phyloP scores from a whole-genome alignment of 53 echinoderm and acorn worm species.

The Echinometra lucunter region DNA sequence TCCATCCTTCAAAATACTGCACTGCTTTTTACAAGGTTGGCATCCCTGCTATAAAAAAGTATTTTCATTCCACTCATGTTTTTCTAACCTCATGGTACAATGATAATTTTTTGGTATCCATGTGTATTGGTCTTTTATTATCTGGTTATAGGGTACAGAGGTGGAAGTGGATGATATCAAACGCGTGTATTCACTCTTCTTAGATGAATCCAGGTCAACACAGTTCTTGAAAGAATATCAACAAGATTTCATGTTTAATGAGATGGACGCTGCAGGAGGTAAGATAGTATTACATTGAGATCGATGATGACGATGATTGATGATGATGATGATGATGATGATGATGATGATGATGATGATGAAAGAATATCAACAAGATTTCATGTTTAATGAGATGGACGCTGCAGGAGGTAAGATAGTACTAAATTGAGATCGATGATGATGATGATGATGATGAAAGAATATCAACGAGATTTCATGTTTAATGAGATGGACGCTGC shows the following conservation, averaged over 20 bases:
- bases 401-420: background rate
- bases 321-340: background rate
- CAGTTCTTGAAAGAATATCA: conserved; percentile 99
- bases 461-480: conserved; percentile 99
- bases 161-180: conserved; percentile 96
- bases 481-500: conserved; percentile 79
- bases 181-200: conserved; percentile 94
- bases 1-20: too few species aligned
- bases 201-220: conserved; percentile 97
- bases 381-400: conserved; percentile 91
- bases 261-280: conserved; percentile 71
- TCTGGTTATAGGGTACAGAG: conserved; percentile 84
- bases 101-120: too few species aligned
- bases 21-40: too few species aligned
- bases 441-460: conserved; percentile 72
- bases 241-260: conserved; percentile 98
- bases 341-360: conserved; percentile 28
- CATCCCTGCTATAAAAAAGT: too few species aligned
- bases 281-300: background rate
- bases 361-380: conserved; percentile 98
- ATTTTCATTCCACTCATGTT: too few species aligned
- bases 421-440: background rate
- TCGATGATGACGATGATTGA: background rate
- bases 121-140: background rate
- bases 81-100: too few species aligned